These are phyloP conservation scores for Amiota communis DNA, from an alignment of 2,888 invertebrate species.

Conservation along the genomic window DNA sequence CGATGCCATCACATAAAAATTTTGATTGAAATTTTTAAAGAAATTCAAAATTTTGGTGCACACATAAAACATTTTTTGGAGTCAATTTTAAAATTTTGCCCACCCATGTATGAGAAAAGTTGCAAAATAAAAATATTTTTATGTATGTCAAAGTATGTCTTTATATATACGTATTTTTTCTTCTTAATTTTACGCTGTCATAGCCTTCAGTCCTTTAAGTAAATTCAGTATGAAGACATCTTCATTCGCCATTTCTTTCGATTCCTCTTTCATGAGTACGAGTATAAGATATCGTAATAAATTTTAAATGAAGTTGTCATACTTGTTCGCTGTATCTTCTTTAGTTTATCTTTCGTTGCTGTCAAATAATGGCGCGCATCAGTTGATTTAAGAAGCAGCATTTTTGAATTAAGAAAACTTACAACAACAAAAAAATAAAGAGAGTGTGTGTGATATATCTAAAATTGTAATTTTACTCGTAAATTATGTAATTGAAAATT, in stretches of 20 bases:
- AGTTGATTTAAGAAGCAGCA: not conserved
- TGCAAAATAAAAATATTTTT: not conserved
- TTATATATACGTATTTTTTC: not conserved
- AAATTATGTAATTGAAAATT: too few species aligned
- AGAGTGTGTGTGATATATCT: too few species aligned
- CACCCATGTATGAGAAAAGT: slow-evolving; percentile 23
- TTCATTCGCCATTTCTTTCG: too few species aligned
- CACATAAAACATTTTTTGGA: too few species aligned
- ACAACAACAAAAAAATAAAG: too few species aligned
- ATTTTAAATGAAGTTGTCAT: slow-evolving; percentile 63
- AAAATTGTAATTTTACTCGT: too few species aligned
- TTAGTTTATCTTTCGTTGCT: not conserved
- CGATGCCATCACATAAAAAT: too few species aligned
- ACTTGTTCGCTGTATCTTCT: slow-evolving; percentile 3
- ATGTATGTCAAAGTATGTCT: not conserved
- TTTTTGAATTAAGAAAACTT: too few species aligned
- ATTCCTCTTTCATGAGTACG: not conserved
- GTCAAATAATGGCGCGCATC: not conserved
- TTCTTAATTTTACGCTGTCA: not conserved
- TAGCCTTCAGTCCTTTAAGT: too few species aligned
- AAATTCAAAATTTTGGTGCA: too few species aligned
- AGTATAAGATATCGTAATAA: slow-evolving; percentile 43
- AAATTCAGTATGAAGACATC: too few species aligned
- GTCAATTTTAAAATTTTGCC: not conserved
- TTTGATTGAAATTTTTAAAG: too few species aligned